Conservation (phyloP, 1,140 invertebrate species). For the Leptonema lineaticorne region DNA sequence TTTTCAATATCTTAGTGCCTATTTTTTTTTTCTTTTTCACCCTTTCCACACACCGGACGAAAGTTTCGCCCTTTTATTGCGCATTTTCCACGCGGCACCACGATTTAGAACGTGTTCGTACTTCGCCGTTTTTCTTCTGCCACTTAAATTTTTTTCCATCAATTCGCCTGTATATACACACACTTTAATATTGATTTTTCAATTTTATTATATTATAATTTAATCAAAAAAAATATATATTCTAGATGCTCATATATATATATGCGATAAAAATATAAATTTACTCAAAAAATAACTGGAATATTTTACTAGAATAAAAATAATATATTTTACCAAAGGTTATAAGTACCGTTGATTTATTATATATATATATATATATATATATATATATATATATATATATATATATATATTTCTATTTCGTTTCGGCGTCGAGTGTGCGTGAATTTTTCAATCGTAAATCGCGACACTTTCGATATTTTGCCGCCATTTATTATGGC, state of each 20-base stretch:
- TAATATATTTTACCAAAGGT: too few species aligned
- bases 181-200: too few species aligned
- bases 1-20: constrained; percentile 25
- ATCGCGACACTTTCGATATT: neutral
- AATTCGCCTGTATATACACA: too few species aligned
- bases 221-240: too few species aligned
- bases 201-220: too few species aligned
- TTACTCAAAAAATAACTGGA: too few species aligned
- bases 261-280: too few species aligned
- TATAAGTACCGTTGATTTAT: neutral
- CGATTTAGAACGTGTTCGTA: constrained; percentile 12
- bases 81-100: neutral
- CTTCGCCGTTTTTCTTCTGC: neutral
- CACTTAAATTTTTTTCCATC: neutral
- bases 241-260: too few species aligned
- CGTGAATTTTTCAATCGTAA: neutral
- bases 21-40: neutral
- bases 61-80: constrained; percentile 27
- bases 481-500: neutral
- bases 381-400: neutral
- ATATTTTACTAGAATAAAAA: too few species aligned
- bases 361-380: neutral
- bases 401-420: neutral
- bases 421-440: neutral
- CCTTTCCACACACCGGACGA: neutral